phyloP scores from a whole-genome alignment of 2,888 invertebrate genomes.

The Orthosia gothica region DNA sequence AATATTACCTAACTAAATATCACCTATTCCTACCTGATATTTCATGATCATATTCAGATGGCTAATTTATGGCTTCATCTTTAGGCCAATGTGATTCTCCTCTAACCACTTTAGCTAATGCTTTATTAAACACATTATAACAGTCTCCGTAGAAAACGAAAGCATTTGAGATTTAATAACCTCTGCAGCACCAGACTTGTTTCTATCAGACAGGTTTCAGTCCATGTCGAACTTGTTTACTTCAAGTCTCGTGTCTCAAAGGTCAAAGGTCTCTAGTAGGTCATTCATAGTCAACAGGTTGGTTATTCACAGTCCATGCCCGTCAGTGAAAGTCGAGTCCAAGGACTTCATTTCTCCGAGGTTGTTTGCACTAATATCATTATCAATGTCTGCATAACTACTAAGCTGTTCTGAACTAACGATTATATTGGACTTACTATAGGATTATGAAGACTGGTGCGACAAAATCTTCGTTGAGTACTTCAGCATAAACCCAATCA shows the following conservation, averaged over 20 bases:
- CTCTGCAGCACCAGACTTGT: constrained; percentile 28
- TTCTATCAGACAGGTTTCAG: constrained; percentile 48
- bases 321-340: constrained; percentile 56
- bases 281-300: constrained; percentile 54
- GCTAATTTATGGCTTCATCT: neutral
- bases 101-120: neutral
- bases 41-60: neutral
- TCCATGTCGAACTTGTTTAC: constrained; percentile 46
- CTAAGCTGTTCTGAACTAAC: constrained; percentile 21
- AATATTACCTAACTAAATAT: neutral
- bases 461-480: too few relatives aligned
- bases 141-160: constrained; percentile 43
- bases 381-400: constrained; percentile 28
- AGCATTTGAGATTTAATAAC: constrained; percentile 50
- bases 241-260: constrained; percentile 35
- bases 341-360: constrained; percentile 55
- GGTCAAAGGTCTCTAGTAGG: constrained; percentile 52
- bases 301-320: constrained; percentile 37
- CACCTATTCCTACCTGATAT: neutral
- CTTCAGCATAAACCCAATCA: too few relatives aligned
- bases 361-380: constrained; percentile 44
- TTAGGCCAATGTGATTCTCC: neutral
- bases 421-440: constrained; percentile 12
- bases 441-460: constrained; percentile 1
- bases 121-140: constrained; percentile 21